These are phyloP conservation scores for Girardinichthys multiradiatus DNA, from an alignment of 2,113 vertebrate species.

Conservation along the genomic window DNA sequence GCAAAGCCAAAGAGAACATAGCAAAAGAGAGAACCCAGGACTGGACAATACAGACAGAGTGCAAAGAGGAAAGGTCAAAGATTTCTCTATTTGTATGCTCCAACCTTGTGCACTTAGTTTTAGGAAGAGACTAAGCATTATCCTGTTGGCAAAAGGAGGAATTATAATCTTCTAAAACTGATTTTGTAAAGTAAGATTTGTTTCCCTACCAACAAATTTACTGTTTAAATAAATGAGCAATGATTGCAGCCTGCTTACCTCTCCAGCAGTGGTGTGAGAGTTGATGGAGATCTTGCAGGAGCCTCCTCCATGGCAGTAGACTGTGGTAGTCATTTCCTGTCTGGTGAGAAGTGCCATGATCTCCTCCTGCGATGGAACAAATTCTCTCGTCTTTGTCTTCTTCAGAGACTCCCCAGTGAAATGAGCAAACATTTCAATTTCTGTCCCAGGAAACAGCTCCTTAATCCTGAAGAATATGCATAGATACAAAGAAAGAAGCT, in stretches of 20 bases:
- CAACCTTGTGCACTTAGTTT: no score
- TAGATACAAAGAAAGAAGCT: neutral
- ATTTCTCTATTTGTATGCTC: no score
- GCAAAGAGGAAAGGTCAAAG: no score
- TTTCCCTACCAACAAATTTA: neutral
- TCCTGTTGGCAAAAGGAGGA: no score
- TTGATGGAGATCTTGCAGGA: constrained; percentile 95
- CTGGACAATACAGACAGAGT: no score
- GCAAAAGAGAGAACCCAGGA: no score
- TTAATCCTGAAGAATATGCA: constrained; percentile 79
- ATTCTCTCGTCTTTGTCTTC: constrained; percentile 90
- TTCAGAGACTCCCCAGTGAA: constrained; percentile 89
- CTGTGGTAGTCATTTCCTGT: constrained; percentile 83
- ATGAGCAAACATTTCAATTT: constrained; percentile 88
- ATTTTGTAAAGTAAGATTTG: neutral
- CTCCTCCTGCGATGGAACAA: constrained; percentile 92
- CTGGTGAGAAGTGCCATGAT: constrained; percentile 87
- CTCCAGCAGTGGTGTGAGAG: constrained; percentile 85
- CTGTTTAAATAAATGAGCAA: neutral
- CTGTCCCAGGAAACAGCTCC: constrained; percentile 86
- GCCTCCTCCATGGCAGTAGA: constrained; percentile 93
- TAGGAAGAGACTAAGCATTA: no score
- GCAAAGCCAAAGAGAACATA: no score
- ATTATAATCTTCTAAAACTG: neutral
- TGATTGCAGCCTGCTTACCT: constrained; percentile 45